These are phyloP conservation scores for Acanthoscelides obtectus DNA, from an alignment of 2,888 invertebrate genomes.

Conservation along the genomic window DNA sequence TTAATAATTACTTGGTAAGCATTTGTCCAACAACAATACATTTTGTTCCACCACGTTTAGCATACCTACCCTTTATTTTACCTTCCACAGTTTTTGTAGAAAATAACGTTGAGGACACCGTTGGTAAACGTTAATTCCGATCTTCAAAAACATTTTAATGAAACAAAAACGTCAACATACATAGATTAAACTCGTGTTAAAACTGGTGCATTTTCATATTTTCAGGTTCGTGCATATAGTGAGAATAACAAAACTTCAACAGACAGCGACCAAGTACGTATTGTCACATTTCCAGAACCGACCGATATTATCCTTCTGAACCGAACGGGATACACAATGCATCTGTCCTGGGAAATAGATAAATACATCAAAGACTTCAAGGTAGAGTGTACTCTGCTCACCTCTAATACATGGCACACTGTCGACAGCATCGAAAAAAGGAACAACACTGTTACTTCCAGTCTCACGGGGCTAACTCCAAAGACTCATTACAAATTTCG, in stretches of 20 bases:
- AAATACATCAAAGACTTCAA: constrained; percentile 46
- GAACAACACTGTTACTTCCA: constrained; percentile 31
- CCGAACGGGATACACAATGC: constrained; percentile 58
- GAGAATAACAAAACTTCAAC: constrained; percentile 56
- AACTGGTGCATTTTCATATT: too few species aligned
- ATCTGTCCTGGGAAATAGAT: constrained; percentile 65
- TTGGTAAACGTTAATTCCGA: too few species aligned
- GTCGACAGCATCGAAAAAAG: constrained; percentile 25
- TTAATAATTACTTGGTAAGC: too few species aligned
- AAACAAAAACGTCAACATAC: too few species aligned
- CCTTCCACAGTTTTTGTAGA: too few species aligned
- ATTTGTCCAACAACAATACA: too few species aligned
- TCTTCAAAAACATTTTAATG: too few species aligned
- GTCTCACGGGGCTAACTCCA: constrained; percentile 56
- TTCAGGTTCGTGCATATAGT: constrained; percentile 57
- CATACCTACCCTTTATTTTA: too few species aligned
- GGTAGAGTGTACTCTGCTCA: constrained; percentile 52
- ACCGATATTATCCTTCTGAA: constrained; percentile 56
- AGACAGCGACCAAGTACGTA: constrained; percentile 51
- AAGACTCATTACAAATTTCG: constrained; percentile 75
- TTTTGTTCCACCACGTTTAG: too few species aligned
- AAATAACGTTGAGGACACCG: too few species aligned
- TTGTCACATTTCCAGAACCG: constrained; percentile 70
- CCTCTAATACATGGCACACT: constrained; percentile 47
- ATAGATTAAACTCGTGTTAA: too few species aligned